Conservation (phyloP, 1,140 invertebrate species). For the Hylaeus anthracinus region DNA sequence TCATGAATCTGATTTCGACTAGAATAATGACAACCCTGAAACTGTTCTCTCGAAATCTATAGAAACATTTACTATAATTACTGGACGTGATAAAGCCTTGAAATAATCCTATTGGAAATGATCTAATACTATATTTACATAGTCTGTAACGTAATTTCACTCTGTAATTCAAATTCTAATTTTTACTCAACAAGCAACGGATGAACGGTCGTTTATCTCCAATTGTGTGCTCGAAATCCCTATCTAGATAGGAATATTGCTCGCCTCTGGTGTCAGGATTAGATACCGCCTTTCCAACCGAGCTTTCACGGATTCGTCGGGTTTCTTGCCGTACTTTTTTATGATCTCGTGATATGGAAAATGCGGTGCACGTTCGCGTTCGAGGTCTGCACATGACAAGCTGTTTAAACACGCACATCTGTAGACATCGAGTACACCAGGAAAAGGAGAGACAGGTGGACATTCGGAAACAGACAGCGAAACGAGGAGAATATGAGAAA, state of each 20-base stretch:
- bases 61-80: not conserved
- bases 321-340: slow-evolving; percentile 8
- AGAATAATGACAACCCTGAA: slow-evolving; percentile 7
- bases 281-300: not conserved
- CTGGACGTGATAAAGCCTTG: not conserved
- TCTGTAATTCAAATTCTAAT: too few relatives aligned
- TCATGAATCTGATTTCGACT: slow-evolving; percentile 1
- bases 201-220: too few relatives aligned
- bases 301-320: not conserved
- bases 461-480: not conserved
- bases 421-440: slow-evolving; percentile 12
- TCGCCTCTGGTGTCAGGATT: not conserved
- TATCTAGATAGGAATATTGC: slow-evolving; percentile 7
- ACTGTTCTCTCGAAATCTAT: not conserved
- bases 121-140: not conserved
- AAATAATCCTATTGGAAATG: not conserved
- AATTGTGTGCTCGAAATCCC: too few relatives aligned
- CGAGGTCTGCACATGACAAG: slow-evolving; percentile 45
- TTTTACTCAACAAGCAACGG: too few relatives aligned
- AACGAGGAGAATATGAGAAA: not conserved
- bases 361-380: slow-evolving; percentile 33
- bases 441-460: not conserved
- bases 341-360: not conserved
- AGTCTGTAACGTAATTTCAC: too few relatives aligned
- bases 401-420: slow-evolving; percentile 17